Evolutionary conservation across 2,797 vertebrate genomes (phyloP), one percentile per base, ranked within the genome.

Genomic region (Sorex maritimensis): DNA sequence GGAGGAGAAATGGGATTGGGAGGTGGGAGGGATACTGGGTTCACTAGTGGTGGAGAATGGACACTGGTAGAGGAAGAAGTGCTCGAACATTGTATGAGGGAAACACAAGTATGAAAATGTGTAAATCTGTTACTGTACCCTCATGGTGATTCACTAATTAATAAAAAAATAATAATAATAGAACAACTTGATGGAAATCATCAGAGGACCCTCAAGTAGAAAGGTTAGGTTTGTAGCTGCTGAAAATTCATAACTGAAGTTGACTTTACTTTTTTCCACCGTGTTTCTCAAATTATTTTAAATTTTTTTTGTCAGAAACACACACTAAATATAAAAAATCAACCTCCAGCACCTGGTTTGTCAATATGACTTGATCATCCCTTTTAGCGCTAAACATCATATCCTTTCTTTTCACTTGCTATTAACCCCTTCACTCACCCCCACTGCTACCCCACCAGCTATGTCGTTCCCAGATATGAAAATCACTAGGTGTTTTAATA

Each of bases 181-280:
- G 58, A 90, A 89, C 94, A 91, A 86, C 34, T 41, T 81, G 2
- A 72, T 24, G 67, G 11, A 81, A 86, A 68, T 86, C 74, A 88
- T 90, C 80, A 81, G 28, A 74, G 30, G 91, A 83, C 13, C 34
- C 63, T 34, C 82, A 92, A 74, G 63, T 34, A 41, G 19, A 80
- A 79, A 30, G 49, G 82, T 89, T 83, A 86, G 61, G 41, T 72
- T 90, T 89, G 41, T 44, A 94, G 79, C 71, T 82, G 52, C 30
- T 15, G 24, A 55, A 19, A 19, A 69, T 85, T 91, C 88, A n/a
- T 61, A 52, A 77, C 11, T 34, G 91, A 73, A 73, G 83, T 91
- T 88, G 75, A 61, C 81, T 88, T 75, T 24, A n/a, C 82, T 92
- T 91, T 92, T 86, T 78, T 85, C 2, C 49, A 79, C 61, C 30